Percentiles rank a stretch among this genome's conserved stretches.
phyloP scores from a whole-genome alignment of 2,113 vertebrate genomes.

The Acinonyx jubatus region DNA sequence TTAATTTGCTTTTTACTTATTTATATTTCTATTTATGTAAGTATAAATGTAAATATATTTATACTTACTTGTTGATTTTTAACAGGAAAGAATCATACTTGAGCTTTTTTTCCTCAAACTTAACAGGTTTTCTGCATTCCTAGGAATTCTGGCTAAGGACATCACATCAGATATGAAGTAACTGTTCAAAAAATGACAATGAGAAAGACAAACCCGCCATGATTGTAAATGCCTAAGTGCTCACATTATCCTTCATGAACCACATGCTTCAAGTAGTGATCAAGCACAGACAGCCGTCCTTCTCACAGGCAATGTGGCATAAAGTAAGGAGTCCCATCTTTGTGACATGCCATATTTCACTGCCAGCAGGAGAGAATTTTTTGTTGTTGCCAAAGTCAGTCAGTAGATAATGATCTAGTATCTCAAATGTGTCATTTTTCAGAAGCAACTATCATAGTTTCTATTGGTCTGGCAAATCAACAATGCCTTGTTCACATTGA shows the following conservation, averaged over 20 bases:
- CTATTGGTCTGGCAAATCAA: conserved; percentile 32
- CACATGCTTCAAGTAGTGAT: background rate
- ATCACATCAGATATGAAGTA: conserved; percentile 2
- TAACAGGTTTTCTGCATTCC: background rate
- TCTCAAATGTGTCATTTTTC: conserved; percentile 31
- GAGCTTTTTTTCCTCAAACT: background rate
- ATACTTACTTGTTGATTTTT: conserved; percentile 10
- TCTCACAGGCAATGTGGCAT: background rate
- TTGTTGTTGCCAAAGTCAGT: background rate
- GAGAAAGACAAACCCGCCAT: background rate
- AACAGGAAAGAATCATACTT: background rate
- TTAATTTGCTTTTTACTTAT: background rate
- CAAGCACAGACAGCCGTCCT: background rate
- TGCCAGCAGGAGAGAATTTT: background rate
- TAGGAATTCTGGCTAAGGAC: background rate
- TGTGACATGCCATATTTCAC: background rate
- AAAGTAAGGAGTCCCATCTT: background rate
- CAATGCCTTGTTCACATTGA: background rate
- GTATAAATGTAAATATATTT: background rate
- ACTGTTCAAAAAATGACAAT: background rate
- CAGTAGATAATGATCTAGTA: conserved; percentile 37
- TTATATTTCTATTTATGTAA: background rate
- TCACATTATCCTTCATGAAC: background rate
- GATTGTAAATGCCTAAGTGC: background rate
- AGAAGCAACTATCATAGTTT: background rate